These are phyloP conservation scores for Thyatira batis DNA, from an alignment of 2,888 invertebrate genomes.

Conservation along the genomic window DNA sequence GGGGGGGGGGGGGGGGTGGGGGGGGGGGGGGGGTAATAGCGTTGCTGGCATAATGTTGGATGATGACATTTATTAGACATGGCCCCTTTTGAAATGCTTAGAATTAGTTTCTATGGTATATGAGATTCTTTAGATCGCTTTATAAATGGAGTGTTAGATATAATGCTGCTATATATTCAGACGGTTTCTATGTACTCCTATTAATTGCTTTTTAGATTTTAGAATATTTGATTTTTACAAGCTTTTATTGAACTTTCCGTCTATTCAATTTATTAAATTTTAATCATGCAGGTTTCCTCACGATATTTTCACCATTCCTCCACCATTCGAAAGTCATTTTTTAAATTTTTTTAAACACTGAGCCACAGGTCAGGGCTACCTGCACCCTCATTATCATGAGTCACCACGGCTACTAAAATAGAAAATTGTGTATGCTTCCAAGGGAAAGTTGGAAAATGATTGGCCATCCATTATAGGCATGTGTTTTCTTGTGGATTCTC, in stretches of 20 bases:
- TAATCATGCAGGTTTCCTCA: too few relatives aligned
- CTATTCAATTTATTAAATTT: too few relatives aligned
- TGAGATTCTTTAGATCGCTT: background rate
- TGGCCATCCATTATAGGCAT: conserved; percentile 24
- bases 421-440: conserved; percentile 30
- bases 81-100: background rate
- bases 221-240: too few relatives aligned
- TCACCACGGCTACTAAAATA: conserved; percentile 23
- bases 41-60: background rate
- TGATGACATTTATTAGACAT: conserved; percentile 6
- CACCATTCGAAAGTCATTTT: too few relatives aligned
- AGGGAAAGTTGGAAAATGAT: conserved; percentile 47
- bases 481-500: conserved; percentile 12
- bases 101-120: background rate
- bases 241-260: too few relatives aligned
- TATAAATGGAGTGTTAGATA: background rate
- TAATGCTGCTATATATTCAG: background rate
- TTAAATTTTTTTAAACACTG: too few relatives aligned
- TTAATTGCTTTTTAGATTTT: too few relatives aligned
- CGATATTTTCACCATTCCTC: too few relatives aligned
- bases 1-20: background rate
- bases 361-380: too few relatives aligned
- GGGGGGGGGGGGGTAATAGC: background rate
- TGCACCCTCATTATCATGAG: too few relatives aligned
- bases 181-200: too few relatives aligned